Evolutionary conservation across 1,140 invertebrate genomes (phyloP).

Genomic region (Caenorhabditis tropicalis): DNA sequence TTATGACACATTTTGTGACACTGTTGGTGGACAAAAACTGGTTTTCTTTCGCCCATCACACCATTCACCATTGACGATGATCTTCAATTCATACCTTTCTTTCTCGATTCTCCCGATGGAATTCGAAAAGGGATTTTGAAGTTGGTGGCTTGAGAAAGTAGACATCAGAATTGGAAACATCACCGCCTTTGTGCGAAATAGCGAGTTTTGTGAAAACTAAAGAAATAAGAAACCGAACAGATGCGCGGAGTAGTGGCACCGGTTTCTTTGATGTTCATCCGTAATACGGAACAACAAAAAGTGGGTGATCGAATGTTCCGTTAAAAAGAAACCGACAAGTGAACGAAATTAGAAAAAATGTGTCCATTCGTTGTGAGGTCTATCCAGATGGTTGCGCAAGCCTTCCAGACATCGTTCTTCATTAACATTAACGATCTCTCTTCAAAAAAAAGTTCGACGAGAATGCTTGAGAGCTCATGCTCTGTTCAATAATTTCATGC

Average conservation of each 20-base stretch:
- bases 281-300: not conserved
- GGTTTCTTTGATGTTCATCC: slow-evolving; percentile 6
- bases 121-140: not conserved
- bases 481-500: too few species aligned
- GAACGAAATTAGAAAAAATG: not conserved
- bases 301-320: not conserved
- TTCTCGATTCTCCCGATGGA: not conserved
- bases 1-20: slow-evolving; percentile 43
- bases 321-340: not conserved
- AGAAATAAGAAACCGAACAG: not conserved
- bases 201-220: not conserved
- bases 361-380: too few species aligned
- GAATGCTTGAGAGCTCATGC: too few species aligned
- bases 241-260: not conserved
- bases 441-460: too few species aligned
- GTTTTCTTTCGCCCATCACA: slow-evolving; percentile 6
- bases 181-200: not conserved
- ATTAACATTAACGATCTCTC: too few species aligned
- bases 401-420: too few species aligned
- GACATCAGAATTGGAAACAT: not conserved
- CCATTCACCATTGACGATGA: slow-evolving; percentile 19
- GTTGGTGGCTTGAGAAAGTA: not conserved
- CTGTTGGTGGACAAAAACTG: slow-evolving; percentile 31
- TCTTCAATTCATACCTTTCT: not conserved
- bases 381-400: too few species aligned